Conservation (phyloP, 2,113 vertebrate genomes). For the Tricholaema leucomelas region DNA sequence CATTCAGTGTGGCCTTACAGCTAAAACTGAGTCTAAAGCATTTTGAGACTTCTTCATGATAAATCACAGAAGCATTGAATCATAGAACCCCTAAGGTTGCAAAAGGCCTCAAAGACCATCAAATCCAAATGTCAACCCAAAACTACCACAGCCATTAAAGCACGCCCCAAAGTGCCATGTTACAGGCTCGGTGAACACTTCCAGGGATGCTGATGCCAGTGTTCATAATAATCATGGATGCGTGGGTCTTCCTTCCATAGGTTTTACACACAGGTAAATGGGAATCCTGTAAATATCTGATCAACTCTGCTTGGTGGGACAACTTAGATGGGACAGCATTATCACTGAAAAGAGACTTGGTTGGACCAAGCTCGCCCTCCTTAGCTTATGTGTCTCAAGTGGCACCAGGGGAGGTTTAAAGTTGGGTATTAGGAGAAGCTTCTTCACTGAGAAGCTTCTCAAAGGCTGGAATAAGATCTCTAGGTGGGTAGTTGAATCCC, state of each 20-base stretch:
- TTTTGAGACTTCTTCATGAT: neutral
- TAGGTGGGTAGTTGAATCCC: too few relatives aligned
- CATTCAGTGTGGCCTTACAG: neutral
- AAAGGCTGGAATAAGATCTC: too few relatives aligned
- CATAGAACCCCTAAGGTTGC: too few relatives aligned
- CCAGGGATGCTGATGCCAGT: neutral
- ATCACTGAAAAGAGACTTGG: neutral
- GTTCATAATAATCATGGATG: neutral
- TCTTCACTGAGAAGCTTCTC: too few relatives aligned
- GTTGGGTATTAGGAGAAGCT: too few relatives aligned
- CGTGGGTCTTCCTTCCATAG: neutral
- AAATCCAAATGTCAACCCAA: too few relatives aligned
- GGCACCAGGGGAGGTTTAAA: too few relatives aligned
- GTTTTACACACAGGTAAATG: neutral
- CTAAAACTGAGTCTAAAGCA: neutral
- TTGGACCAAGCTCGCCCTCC: neutral
- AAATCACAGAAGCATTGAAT: neutral
- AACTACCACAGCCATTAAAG: too few relatives aligned
- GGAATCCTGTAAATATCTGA: neutral
- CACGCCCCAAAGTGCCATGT: too few relatives aligned
- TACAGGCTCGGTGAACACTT: too few relatives aligned
- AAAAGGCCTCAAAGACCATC: too few relatives aligned
- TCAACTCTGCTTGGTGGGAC: neutral
- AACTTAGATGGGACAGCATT: neutral
- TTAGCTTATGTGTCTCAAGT: neutral